Evolutionary conservation across 2,888 invertebrate genomes (phyloP).

Genomic region (Phania funesta): DNA sequence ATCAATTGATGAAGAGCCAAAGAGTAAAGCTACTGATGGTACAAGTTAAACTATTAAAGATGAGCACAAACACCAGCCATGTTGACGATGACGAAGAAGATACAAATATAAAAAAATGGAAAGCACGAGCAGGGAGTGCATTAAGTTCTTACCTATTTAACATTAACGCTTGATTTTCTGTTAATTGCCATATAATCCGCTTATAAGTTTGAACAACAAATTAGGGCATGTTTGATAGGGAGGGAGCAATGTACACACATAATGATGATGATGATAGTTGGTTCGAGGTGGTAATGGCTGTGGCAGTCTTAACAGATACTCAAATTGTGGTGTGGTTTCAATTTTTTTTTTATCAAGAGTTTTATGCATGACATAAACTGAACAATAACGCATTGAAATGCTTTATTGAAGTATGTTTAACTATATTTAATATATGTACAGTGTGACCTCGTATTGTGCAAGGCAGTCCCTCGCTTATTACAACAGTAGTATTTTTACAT

Average conservation of each 20-base stretch:
- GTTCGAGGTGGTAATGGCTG: slow-evolving; percentile 2
- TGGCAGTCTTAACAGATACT: slow-evolving; percentile 20
- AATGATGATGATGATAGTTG: background rate
- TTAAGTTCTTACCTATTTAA: slow-evolving; percentile 47
- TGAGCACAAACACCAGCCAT: slow-evolving; percentile 8
- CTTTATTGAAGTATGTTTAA: background rate
- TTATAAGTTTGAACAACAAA: slow-evolving; percentile 62
- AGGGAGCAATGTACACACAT: background rate
- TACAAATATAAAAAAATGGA: background rate
- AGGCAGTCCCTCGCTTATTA: no score
- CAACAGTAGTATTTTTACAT: no score
- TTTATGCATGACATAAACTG: slow-evolving; percentile 48
- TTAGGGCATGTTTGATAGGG: slow-evolving; percentile 50
- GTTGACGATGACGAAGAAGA: background rate
- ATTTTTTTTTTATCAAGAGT: background rate
- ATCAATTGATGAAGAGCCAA: slow-evolving; percentile 21
- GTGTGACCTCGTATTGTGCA: background rate
- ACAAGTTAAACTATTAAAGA: slow-evolving; percentile 4
- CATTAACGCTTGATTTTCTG: slow-evolving; percentile 61
- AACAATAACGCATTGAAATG: slow-evolving; percentile 24
- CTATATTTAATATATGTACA: background rate
- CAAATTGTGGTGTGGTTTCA: slow-evolving; percentile 38
- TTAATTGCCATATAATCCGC: slow-evolving; percentile 66
- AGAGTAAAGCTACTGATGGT: background rate
- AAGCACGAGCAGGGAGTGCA: background rate